Base-by-base conservation (phyloP, 2,797 vertebrate species). In the Geotrypetes seraphini region DNA sequence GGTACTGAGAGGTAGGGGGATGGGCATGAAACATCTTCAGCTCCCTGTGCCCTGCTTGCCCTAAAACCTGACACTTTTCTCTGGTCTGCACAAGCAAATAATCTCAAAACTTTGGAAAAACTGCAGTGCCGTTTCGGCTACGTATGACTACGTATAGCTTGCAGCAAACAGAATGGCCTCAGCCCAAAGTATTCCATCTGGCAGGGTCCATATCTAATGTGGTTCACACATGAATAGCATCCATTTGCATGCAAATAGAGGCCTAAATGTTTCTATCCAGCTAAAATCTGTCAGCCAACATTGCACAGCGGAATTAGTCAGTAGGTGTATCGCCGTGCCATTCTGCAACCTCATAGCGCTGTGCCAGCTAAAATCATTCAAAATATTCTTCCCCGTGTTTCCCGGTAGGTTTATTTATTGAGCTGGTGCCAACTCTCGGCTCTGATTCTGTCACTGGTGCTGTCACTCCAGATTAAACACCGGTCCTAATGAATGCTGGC, bases 171-270 rank as follows among this genome's bases (percentile, higher is more conserved):
- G 46, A 62, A 73, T 71, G 70, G 66, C 67, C 66, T 65, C 52
- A 37, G 73, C 68, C 61, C 68, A 64, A 73, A 69, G 73, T 78
- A 71, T 71, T 78, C 72, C 78, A 76, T 79, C 73, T 80, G 72
- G 71, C 76, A 68, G 66, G 74, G 70, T 61, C 40, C 29, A 54
- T 73, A 73, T 68, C 74, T 74, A 73, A 69, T 66, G 60, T 60
- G 73, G 64, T 78, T 83, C 74, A 73, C 79, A 77, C 73, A 69
- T 72, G 76, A 80, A 72, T 78, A 63, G 66, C 69, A 68, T 48
- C 38, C 43, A 81, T 83, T 75, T 84, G 78, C 78, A 84, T 81
- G 70, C 73, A 79, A 78, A 82, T 76, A 68, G 69, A 71, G 70
- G 65, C 60, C 69, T 71, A 66, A 66, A 58, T 65, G 69, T 67